Conservation (phyloP, 2,113 vertebrate species). For the Mesocricetus auratus region DNA sequence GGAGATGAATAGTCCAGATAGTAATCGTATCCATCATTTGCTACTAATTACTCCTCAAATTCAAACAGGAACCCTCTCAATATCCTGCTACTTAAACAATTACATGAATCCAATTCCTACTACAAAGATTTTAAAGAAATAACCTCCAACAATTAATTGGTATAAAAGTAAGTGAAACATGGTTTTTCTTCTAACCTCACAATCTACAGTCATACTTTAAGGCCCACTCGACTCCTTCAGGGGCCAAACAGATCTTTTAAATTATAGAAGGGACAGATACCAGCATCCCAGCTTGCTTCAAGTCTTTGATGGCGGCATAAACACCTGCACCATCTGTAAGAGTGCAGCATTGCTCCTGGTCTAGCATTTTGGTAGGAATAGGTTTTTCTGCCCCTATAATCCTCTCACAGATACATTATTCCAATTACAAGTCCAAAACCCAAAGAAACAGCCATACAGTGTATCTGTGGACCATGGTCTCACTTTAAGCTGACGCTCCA, state of each 20-base stretch:
- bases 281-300: constrained; percentile 7
- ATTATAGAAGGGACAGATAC: neutral
- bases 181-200: neutral
- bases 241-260: neutral
- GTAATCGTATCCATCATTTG: neutral
- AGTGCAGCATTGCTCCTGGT: neutral
- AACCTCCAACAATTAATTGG: neutral
- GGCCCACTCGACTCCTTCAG: constrained; percentile 26
- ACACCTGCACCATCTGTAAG: neutral
- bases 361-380: neutral
- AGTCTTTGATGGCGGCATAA: neutral
- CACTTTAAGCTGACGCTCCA: neutral
- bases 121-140: neutral
- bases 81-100: neutral
- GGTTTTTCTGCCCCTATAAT: neutral
- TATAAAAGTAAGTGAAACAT: neutral
- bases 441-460: neutral
- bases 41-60: neutral
- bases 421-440: neutral
- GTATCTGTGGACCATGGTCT: neutral
- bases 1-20: neutral
- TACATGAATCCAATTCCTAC: neutral
- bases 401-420: constrained; percentile 17
- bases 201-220: neutral
- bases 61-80: neutral